A percentile compares a stretch with the other conserved stretches of the same genome.
Evolutionary conservation across 2,888 invertebrate genomes (phyloP).

Genomic region (Ormyrus labotus): DNA sequence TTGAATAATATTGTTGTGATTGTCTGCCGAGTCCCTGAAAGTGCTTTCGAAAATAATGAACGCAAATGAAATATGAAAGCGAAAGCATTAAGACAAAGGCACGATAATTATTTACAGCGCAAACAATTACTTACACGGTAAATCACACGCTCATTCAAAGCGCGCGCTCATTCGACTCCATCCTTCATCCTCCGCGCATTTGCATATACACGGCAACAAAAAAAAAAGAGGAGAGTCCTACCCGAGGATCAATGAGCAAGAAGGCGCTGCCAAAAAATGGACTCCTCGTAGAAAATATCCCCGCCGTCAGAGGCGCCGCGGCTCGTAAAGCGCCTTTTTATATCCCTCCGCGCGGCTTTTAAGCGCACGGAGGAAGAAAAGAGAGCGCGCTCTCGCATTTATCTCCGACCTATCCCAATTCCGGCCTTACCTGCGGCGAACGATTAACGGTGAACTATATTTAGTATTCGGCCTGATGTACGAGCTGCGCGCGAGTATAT

Average conservation of each 20-base stretch:
- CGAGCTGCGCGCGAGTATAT: background rate
- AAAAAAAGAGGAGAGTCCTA: background rate
- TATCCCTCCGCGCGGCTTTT: background rate
- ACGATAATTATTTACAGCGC: background rate
- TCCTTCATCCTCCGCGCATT: background rate
- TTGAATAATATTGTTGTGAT: no score
- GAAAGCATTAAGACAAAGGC: background rate
- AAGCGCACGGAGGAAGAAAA: background rate
- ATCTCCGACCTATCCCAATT: constrained; percentile 56
- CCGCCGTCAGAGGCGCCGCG: background rate
- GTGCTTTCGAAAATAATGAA: no score
- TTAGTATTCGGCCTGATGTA: constrained; percentile 24
- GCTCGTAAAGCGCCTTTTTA: constrained; percentile 31
- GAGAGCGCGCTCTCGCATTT: constrained; percentile 21
- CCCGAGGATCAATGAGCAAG: background rate
- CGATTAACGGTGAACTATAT: constrained; percentile 54
- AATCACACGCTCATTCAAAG: constrained; percentile 20
- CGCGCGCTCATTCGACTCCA: background rate
- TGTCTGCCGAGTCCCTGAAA: no score
- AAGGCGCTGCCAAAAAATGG: background rate
- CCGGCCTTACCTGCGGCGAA: constrained; percentile 41
- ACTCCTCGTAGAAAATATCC: constrained; percentile 37
- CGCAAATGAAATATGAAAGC: no score
- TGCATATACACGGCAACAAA: background rate
- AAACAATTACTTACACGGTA: constrained; percentile 19